phyloP scores from a whole-genome alignment of 2,113 vertebrate genomes.

The Gasterosteus aculeatus region DNA sequence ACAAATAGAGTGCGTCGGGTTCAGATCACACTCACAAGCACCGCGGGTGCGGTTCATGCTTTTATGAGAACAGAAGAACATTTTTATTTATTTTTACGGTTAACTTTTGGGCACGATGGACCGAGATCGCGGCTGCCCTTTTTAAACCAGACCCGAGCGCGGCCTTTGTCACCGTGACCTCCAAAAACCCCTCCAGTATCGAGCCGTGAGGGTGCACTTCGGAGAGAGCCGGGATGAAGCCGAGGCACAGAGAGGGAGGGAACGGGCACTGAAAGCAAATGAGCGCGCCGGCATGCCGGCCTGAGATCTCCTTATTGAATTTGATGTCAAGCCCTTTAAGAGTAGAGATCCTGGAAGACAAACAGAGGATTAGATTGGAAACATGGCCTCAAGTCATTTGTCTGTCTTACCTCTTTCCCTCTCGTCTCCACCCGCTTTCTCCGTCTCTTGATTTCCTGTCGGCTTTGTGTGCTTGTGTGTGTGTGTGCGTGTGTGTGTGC shows the following conservation, averaged over 20 bases:
- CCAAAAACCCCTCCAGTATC: conserved; percentile 45
- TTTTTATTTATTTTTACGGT: conserved; percentile 2
- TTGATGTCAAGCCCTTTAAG: conserved; percentile 75
- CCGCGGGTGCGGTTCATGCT: background rate
- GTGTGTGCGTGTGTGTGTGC: conserved; percentile 33
- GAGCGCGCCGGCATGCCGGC: conserved; percentile 54
- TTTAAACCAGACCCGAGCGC: conserved; percentile 47
- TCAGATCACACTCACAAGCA: conserved; percentile 8
- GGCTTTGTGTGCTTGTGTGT: conserved; percentile 7
- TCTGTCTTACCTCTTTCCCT: conserved; percentile 52
- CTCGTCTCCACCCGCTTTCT: conserved; percentile 32
- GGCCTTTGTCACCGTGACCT: conserved; percentile 53
- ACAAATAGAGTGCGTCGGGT: background rate
- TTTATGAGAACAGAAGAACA: background rate
- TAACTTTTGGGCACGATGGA: conserved; percentile 22
- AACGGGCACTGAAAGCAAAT: conserved; percentile 60
- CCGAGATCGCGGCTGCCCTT: conserved; percentile 49
- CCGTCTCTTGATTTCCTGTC: conserved; percentile 38
- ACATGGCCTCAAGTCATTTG: conserved; percentile 65
- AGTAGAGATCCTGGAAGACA: conserved; percentile 73
- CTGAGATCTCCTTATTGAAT: conserved; percentile 75
- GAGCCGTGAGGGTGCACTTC: conserved; percentile 25
- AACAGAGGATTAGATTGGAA: conserved; percentile 78
- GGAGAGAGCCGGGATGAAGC: conserved; percentile 45
- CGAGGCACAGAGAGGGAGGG: conserved; percentile 36